Evolutionary conservation across 2,888 invertebrate species (phyloP).

Genomic region (Tinea pellionella): DNA sequence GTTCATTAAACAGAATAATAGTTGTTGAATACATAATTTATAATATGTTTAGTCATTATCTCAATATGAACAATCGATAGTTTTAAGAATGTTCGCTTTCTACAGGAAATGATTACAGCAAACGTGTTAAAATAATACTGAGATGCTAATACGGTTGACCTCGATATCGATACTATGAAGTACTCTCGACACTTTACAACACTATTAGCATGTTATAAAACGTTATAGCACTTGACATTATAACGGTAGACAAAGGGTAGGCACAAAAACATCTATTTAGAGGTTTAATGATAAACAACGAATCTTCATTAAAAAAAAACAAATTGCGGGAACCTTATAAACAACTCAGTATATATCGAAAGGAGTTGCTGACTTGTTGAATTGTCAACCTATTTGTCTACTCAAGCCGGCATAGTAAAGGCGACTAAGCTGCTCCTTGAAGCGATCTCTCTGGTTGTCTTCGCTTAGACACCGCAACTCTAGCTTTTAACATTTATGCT

Average conservation of each 20-base stretch:
- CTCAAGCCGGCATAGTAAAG: no score
- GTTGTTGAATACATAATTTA: neutral
- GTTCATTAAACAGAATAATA: neutral
- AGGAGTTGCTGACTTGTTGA: no score
- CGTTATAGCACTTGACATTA: neutral
- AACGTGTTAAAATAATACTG: slow-evolving; percentile 28
- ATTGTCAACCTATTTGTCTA: no score
- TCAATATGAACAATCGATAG: neutral
- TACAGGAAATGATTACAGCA: slow-evolving; percentile 36
- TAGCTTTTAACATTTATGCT: no score
- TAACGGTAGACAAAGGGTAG: slow-evolving; percentile 3
- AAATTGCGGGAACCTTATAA: no score
- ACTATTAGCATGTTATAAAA: neutral
- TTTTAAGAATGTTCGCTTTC: slow-evolving; percentile 32
- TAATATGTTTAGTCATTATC: slow-evolving; percentile 1
- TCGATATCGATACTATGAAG: slow-evolving; percentile 29
- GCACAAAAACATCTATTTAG: neutral
- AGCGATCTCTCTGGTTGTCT: no score
- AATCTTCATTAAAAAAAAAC: no score
- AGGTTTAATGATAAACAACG: neutral
- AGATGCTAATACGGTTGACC: slow-evolving; percentile 51
- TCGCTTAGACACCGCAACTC: no score
- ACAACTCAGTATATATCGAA: no score
- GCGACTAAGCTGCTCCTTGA: no score
- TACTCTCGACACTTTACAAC: slow-evolving; percentile 7